phyloP scores from a whole-genome alignment of 2,888 invertebrate genomes.

The Scaptomyza flava region DNA sequence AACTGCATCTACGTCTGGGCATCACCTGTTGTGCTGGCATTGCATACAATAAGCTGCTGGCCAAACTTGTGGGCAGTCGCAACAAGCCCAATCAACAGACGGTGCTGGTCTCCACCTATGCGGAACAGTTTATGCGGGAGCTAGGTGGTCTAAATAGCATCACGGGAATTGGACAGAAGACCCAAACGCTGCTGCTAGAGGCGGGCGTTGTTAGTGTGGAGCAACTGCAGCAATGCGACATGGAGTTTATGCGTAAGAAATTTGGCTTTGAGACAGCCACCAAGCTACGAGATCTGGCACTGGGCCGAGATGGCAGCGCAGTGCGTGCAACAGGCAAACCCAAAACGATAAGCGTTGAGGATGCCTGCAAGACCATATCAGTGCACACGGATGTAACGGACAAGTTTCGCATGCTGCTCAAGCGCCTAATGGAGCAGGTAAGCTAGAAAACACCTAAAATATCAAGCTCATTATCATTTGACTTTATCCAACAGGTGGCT shows the following conservation, averaged over 20 bases:
- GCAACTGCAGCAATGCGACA: conserved; percentile 88
- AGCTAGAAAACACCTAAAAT: not conserved
- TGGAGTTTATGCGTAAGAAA: conserved; percentile 87
- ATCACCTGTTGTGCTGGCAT: conserved; percentile 93
- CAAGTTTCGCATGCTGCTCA: conserved; percentile 88
- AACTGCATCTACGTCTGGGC: conserved; percentile 88
- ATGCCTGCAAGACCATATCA: conserved; percentile 90
- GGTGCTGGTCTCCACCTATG: conserved; percentile 89
- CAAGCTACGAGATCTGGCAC: conserved; percentile 88
- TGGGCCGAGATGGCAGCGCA: conserved; percentile 90
- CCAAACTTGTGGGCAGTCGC: conserved; percentile 90
- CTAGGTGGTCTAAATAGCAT: conserved; percentile 87
- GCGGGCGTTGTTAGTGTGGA: conserved; percentile 88
- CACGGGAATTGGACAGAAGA: conserved; percentile 91
- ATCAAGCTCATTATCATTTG: not conserved
- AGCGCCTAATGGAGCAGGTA: conserved; percentile 89
- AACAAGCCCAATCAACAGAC: conserved; percentile 94
- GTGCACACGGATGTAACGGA: conserved; percentile 90
- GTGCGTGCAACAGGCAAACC: conserved; percentile 92
- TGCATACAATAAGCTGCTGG: conserved; percentile 92
- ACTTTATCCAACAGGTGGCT: conserved; percentile 77
- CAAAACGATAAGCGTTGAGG: conserved; percentile 92
- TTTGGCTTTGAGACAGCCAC: conserved; percentile 89
- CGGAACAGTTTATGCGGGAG: conserved; percentile 88
- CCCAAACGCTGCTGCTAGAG: conserved; percentile 87